A percentile compares a stretch with the other conserved stretches of the same genome.
These are phyloP conservation scores for Aphidoletes aphidimyza DNA, from an alignment of 2,888 invertebrate genomes.

Conservation along the genomic window DNA sequence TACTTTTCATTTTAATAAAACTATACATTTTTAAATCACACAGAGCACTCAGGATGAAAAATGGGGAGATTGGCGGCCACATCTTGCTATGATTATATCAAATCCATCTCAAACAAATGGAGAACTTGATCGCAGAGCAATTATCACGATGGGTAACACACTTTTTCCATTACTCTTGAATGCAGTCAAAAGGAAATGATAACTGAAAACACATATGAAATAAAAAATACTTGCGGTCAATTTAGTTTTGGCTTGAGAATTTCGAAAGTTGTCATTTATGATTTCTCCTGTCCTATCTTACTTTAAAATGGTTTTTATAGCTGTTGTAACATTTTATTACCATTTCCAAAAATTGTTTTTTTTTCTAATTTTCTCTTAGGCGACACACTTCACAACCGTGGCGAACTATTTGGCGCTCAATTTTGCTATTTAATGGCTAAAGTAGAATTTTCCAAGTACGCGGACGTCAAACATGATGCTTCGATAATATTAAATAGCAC, in stretches of 20 bases:
- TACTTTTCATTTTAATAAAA: background rate
- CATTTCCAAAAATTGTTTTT: too few species aligned
- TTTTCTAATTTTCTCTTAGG: too few species aligned
- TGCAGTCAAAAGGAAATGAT: too few species aligned
- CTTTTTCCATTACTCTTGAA: too few species aligned
- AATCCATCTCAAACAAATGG: constrained; percentile 78
- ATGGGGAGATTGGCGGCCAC: constrained; percentile 96
- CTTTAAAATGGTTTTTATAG: too few species aligned
- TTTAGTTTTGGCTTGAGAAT: too few species aligned
- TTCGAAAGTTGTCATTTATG: too few species aligned
- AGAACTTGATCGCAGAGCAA: constrained; percentile 80
- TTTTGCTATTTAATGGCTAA: constrained; percentile 91
- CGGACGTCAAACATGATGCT: constrained; percentile 58
- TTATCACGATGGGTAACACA: constrained; percentile 80
- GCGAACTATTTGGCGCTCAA: constrained; percentile 90
- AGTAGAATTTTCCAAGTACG: constrained; percentile 65
- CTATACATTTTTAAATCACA: constrained; percentile 54
- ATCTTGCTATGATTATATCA: constrained; percentile 94
- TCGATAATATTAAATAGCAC: constrained; percentile 57
- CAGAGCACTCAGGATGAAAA: constrained; percentile 71
- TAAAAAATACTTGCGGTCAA: too few species aligned
- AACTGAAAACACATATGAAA: too few species aligned
- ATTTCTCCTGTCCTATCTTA: too few species aligned
- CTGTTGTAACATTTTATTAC: too few species aligned
- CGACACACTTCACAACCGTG: constrained; percentile 77